These are phyloP conservation scores for Notarius lentiginosus DNA, from an alignment of 2,113 vertebrate species.

Conservation along the genomic window DNA sequence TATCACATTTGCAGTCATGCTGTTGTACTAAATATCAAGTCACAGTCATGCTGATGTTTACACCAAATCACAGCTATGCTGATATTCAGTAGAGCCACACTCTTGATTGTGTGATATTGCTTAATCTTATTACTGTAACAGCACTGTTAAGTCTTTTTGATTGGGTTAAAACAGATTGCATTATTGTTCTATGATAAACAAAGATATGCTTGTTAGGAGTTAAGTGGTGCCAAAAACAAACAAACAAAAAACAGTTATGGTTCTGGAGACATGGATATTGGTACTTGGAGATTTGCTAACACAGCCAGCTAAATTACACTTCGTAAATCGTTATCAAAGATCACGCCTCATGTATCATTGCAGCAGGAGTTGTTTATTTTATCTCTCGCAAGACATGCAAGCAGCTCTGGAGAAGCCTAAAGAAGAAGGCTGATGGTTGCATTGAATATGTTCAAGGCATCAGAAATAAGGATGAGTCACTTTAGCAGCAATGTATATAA, in stretches of 20 bases:
- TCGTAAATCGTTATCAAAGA: not conserved
- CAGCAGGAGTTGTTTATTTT: conserved; percentile 13
- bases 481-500: not conserved
- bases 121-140: not conserved
- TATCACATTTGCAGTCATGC: too few species aligned
- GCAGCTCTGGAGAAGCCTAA: too few species aligned
- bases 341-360: not conserved
- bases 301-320: not conserved
- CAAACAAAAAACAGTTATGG: not conserved
- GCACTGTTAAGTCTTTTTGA: not conserved
- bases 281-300: not conserved
- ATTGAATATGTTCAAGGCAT: not conserved
- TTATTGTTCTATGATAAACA: not conserved
- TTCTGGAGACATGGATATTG: not conserved
- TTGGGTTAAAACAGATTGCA: not conserved
- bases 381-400: not conserved
- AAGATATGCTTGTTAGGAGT: not conserved
- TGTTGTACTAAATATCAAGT: not conserved
- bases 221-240: not conserved
- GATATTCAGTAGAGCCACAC: not conserved
- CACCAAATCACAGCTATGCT: not conserved
- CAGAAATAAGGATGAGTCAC: not conserved
- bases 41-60: not conserved
- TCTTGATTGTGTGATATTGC: not conserved
- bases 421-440: not conserved